These are phyloP conservation scores for Pipra filicauda DNA, from an alignment of 2,113 vertebrate species.

Conservation along the genomic window DNA sequence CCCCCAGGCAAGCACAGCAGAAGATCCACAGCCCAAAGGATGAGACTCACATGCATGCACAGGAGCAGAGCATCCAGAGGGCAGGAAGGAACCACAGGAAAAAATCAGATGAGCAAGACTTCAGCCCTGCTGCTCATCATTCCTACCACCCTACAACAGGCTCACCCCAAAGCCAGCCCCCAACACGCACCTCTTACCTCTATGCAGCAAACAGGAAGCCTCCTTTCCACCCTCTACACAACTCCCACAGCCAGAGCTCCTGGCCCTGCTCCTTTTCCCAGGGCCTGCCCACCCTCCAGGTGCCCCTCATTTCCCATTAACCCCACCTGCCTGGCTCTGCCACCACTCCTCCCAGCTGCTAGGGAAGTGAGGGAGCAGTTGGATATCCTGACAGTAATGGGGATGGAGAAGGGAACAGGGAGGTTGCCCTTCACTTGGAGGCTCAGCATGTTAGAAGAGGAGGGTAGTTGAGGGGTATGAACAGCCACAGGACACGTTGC, in stretches of 20 bases:
- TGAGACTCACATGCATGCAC: rapidly evolving
- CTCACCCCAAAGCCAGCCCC: not conserved
- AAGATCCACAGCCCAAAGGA: not conserved
- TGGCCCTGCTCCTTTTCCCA: not conserved
- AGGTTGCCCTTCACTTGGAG: not conserved
- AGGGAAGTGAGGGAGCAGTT: rapidly evolving
- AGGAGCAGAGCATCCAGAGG: not conserved
- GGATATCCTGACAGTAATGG: rapidly evolving
- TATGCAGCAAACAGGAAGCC: rapidly evolving
- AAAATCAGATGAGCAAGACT: not conserved
- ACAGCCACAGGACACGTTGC: rapidly evolving
- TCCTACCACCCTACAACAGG: too few species aligned
- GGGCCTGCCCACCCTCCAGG: not conserved
- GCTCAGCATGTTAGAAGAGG: rapidly evolving
- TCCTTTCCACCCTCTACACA: rapidly evolving
- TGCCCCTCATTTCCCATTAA: not conserved
- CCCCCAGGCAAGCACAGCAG: not conserved
- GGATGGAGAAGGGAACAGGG: not conserved
- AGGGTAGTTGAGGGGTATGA: rapidly evolving
- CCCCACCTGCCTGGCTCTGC: not conserved
- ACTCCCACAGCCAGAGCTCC: rapidly evolving
- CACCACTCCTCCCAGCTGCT: rapidly evolving
- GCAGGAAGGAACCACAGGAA: not conserved
- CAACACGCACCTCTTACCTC: not conserved
- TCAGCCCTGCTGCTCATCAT: not conserved